Base-by-base conservation (phyloP, 2,113 vertebrate genomes). In the Salminus brasiliensis region DNA sequence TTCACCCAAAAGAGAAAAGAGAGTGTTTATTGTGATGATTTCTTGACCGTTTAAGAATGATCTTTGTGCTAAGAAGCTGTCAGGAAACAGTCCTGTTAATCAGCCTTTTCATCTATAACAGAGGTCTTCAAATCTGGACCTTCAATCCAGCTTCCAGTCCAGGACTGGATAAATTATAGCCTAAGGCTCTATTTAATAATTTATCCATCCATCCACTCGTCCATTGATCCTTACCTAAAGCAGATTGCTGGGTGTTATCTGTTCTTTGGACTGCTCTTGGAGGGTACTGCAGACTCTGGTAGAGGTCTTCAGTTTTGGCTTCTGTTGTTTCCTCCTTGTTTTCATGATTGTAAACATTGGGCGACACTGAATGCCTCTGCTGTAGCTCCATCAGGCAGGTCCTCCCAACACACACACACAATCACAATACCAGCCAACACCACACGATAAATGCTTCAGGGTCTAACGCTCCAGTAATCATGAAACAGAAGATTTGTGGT, bases 271-370 rank as follows among this genome's bases (percentile, higher is more conserved):
- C n/a, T 71, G 36, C 21, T 23, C 13, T 52, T 9, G 55, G 2
- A 32, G 67, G 55, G 2, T 5, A 1, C 13, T 78, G 39, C 30
- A 71, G 76, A 62, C 39, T 25, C 34, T 78, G 76, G 49, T 78
- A 78, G 60, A 78, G 5, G 45, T 78, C 67, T 18, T 78, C 76
- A n/a, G 76, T 78, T 71, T 21, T 70, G 47, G 25, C 8, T 23
- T 8, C 4, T 60, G 2, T 30, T 21, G 18, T 49, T 49, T 49
- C 18, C 45, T 27, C 23, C 23, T 62, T 4, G 7, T 39, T 12
- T 60, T 39, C 21, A 13, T 62, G 23, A 43, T 68, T 29, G 18
- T 78, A 78, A 18, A 49, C 29, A 52, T 62, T 78, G 1, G 4
- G 1, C 5, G 29, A 49, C 39, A 21, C 27, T 23, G 76, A 39